Conservation (phyloP, 2,797 vertebrate species). For the Syncerus caffer region DNA sequence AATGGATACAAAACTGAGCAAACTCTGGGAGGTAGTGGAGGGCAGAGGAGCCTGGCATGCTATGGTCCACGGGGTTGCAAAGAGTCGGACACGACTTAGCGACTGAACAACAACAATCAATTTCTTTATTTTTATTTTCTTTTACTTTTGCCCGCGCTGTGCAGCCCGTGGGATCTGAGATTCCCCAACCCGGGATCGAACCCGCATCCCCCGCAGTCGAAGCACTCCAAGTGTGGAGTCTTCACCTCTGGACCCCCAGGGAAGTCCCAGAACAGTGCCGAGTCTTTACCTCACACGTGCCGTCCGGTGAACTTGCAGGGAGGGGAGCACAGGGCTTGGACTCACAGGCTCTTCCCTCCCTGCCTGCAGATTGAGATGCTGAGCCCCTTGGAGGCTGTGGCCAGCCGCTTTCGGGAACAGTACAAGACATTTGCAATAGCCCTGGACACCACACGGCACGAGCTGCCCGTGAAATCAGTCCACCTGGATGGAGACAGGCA, state of each 20-base stretch:
- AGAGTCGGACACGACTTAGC: neutral
- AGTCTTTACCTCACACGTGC: neutral
- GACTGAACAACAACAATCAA: neutral
- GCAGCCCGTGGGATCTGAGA: neutral
- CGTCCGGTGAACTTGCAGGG: rapidly evolving
- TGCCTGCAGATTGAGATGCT: conserved; percentile 84
- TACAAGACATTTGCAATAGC: conserved; percentile 88
- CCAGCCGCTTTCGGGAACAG: conserved; percentile 83
- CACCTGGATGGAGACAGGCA: conserved; percentile 83
- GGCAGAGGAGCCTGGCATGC: neutral
- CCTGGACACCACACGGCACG: conserved; percentile 88
- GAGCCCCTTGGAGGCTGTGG: conserved; percentile 79
- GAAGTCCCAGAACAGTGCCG: neutral
- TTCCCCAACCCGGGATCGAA: neutral
- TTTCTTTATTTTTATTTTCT: neutral
- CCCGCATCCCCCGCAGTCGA: neutral
- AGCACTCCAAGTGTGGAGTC: neutral
- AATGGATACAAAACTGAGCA: neutral
- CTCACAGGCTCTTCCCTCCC: neutral
- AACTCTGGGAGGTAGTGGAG: neutral
- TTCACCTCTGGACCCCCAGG: neutral
- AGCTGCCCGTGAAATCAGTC: conserved; percentile 88
- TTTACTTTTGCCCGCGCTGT: neutral
- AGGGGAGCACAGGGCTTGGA: rapidly evolving
- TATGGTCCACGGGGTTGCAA: neutral